These are phyloP conservation scores for Ochotona princeps DNA, from an alignment of 2,113 vertebrate genomes.

Conservation along the genomic window DNA sequence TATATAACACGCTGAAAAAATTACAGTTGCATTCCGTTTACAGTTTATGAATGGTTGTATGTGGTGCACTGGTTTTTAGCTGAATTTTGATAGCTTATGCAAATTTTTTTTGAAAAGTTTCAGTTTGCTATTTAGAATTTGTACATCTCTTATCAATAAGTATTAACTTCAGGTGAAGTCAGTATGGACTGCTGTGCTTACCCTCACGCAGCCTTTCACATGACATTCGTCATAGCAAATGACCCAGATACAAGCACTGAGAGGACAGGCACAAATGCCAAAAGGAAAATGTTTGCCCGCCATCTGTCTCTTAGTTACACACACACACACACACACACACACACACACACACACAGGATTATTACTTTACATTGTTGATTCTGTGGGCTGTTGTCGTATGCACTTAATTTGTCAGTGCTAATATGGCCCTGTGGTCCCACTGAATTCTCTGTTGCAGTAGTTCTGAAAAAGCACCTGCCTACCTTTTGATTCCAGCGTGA, in stretches of 20 bases:
- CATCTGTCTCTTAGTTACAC: slow-evolving; percentile 83
- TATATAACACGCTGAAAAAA: slow-evolving; percentile 28
- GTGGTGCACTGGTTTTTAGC: slow-evolving; percentile 21
- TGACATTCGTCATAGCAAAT: slow-evolving; percentile 84
- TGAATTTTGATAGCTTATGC: slow-evolving; percentile 44
- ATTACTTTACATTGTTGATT: slow-evolving; percentile 79
- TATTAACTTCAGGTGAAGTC: slow-evolving; percentile 57
- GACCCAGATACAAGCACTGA: slow-evolving; percentile 82
- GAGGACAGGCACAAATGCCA: slow-evolving; percentile 79
- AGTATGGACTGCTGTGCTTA: slow-evolving; percentile 16
- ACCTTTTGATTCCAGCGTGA: slow-evolving; percentile 46
- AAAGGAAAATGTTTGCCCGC: slow-evolving; percentile 82
- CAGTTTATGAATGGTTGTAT: slow-evolving; percentile 49
- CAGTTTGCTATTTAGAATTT: slow-evolving; percentile 53
- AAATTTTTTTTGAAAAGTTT: neutral
- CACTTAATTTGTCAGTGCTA: slow-evolving; percentile 57
- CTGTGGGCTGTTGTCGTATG: slow-evolving; percentile 21
- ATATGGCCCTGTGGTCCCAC: neutral
- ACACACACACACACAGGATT: neutral
- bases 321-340: neutral
- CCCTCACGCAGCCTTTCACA: slow-evolving; percentile 76
- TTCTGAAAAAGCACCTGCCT: slow-evolving; percentile 50
- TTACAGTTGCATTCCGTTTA: neutral
- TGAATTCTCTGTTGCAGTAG: slow-evolving; percentile 7
- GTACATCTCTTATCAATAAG: slow-evolving; percentile 56